A percentile compares a stretch with the other conserved stretches of the same genome.
Conservation (phyloP, 2,113 vertebrate genomes). For the Rhineura floridana region DNA sequence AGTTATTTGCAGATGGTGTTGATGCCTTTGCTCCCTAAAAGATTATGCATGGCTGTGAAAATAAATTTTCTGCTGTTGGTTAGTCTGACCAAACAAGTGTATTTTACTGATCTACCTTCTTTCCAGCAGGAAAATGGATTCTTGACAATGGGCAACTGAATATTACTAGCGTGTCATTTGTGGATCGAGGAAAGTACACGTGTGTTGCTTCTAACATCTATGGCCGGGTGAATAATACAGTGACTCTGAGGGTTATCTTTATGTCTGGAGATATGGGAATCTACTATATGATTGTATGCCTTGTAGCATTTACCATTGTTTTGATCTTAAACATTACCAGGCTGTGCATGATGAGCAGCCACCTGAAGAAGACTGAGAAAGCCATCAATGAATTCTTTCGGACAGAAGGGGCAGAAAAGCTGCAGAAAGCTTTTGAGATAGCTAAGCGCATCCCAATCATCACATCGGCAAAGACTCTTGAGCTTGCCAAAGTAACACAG, state of each 20-base stretch:
- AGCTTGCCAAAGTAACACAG: slow-evolving; percentile 98
- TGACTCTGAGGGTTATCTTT: slow-evolving; percentile 92
- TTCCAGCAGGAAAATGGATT: slow-evolving; percentile 84
- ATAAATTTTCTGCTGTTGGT: background rate
- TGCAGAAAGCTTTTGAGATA: slow-evolving; percentile 98
- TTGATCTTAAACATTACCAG: slow-evolving; percentile 95
- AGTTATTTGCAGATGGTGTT: slow-evolving; percentile 5
- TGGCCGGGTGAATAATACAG: slow-evolving; percentile 89
- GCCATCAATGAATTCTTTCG: slow-evolving; percentile 99
- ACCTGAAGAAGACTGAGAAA: slow-evolving; percentile 98
- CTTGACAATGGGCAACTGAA: slow-evolving; percentile 86
- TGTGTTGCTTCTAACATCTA: slow-evolving; percentile 87
- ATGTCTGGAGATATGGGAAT: slow-evolving; percentile 96
- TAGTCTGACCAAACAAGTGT: slow-evolving; percentile 14
- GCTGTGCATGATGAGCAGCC: slow-evolving; percentile 99
- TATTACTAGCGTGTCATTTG: slow-evolving; percentile 91
- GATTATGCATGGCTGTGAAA: background rate
- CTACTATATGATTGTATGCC: slow-evolving; percentile 98
- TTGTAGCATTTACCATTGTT: slow-evolving; percentile 96
- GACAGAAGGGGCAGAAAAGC: slow-evolving; percentile 97
- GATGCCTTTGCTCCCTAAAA: background rate
- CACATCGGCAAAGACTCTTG: slow-evolving; percentile 96
- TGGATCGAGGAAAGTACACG: slow-evolving; percentile 94
- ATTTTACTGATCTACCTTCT: slow-evolving; percentile 51
- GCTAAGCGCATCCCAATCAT: slow-evolving; percentile 98